These are phyloP conservation scores for Paramormyrops kingsleyae DNA, from an alignment of 2,113 vertebrate species.

Conservation along the genomic window DNA sequence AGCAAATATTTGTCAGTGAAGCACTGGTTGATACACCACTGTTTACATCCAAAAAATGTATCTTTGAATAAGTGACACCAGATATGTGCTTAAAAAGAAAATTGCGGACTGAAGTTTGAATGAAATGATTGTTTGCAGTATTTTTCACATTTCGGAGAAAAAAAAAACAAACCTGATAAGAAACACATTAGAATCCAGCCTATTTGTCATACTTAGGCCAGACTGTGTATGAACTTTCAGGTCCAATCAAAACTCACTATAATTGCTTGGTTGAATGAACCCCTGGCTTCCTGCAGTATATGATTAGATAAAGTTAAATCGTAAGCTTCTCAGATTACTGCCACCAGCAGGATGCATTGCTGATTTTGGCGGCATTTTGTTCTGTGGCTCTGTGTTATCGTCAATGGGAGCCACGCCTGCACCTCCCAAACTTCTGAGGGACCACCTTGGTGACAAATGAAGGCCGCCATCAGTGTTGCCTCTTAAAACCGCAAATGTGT, in stretches of 20 bases:
- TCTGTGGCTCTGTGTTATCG: neutral
- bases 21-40: neutral
- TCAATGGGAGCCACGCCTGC: neutral
- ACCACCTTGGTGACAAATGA: neutral
- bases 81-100: neutral
- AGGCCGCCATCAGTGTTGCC: neutral
- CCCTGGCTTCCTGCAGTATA: neutral
- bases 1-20: neutral
- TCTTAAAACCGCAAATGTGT: neutral
- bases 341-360: neutral
- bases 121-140: neutral
- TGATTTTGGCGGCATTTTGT: neutral
- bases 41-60: too few species aligned
- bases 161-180: neutral
- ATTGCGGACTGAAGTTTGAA: neutral
- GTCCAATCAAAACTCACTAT: neutral
- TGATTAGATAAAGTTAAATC: neutral
- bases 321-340: neutral
- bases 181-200: neutral
- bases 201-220: neutral
- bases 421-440: neutral
- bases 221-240: neutral
- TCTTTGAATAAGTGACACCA: neutral
- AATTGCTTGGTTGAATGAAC: neutral
- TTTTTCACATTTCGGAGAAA: neutral